Evolutionary conservation across 1,140 invertebrate genomes (phyloP).

Genomic region (Plodia interpunctella): DNA sequence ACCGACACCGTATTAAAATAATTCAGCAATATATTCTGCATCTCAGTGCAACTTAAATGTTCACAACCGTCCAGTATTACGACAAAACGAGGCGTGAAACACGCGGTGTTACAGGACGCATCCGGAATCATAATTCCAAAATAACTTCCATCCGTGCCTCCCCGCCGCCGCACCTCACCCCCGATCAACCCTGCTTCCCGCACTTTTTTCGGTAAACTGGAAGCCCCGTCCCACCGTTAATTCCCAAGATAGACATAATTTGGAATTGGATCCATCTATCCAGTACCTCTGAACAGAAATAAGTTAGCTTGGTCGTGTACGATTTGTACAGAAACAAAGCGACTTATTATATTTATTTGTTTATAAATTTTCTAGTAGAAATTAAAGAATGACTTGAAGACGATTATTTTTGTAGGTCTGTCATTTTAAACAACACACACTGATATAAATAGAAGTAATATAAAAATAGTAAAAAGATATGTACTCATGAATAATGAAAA

Average conservation of each 20-base stretch:
- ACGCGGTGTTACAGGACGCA: conserved; percentile 64
- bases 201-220: conserved; percentile 71
- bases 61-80: conserved; percentile 66
- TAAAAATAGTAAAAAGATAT: too few species aligned
- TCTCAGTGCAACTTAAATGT: conserved; percentile 50
- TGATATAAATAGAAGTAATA: too few species aligned
- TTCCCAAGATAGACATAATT: conserved; percentile 79
- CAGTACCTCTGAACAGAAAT: conserved; percentile 69
- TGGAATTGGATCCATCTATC: conserved; percentile 79
- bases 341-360: conserved; percentile 3
- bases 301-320: conserved; percentile 55
- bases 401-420: too few species aligned
- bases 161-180: conserved; percentile 33
- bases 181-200: conserved; percentile 33
- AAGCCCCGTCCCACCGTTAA: conserved; percentile 73
- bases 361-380: too few species aligned
- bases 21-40: conserved; percentile 33
- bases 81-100: conserved; percentile 72
- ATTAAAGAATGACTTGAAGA: too few species aligned
- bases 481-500: too few species aligned
- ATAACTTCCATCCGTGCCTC: conserved; percentile 64
- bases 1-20: too few species aligned
- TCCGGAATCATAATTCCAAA: conserved; percentile 77
- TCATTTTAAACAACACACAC: too few species aligned
- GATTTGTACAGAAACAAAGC: conserved; percentile 66